Conservation (phyloP, 2,113 vertebrate species). For the Athene noctua region DNA sequence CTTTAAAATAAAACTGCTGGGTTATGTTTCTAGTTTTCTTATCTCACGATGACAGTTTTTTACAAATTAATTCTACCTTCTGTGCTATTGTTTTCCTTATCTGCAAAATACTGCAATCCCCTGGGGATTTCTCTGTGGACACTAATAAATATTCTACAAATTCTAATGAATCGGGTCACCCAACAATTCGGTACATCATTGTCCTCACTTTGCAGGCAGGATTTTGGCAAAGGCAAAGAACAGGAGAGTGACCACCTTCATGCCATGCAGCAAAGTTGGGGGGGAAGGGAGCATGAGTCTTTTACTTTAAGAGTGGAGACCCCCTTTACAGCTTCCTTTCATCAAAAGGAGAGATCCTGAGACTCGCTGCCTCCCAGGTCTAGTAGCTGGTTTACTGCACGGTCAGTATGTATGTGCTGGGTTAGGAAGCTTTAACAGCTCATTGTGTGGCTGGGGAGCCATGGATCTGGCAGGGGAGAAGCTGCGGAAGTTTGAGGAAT, state of each 20-base stretch:
- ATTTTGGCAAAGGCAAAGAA: background rate
- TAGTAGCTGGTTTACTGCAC: background rate
- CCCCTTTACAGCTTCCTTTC: background rate
- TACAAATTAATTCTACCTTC: background rate
- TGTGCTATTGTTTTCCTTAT: background rate
- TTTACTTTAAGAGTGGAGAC: background rate
- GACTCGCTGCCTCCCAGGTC: background rate
- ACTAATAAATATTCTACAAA: conserved; percentile 25
- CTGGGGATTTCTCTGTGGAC: background rate
- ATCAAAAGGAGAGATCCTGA: background rate
- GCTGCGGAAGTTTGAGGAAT: background rate
- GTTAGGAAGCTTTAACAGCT: background rate
- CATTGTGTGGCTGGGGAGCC: background rate
- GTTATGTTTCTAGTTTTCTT: background rate
- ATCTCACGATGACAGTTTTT: background rate
- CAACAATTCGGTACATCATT: background rate
- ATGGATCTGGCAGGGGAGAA: background rate
- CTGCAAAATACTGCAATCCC: background rate
- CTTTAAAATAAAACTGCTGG: background rate
- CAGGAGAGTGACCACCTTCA: background rate
- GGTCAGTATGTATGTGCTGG: background rate
- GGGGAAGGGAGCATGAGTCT: background rate
- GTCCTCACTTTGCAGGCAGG: background rate
- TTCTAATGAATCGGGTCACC: background rate
- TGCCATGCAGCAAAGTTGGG: background rate